phyloP scores from a whole-genome alignment of 2,113 vertebrate species.

The Mesembrinibis cayennensis region DNA sequence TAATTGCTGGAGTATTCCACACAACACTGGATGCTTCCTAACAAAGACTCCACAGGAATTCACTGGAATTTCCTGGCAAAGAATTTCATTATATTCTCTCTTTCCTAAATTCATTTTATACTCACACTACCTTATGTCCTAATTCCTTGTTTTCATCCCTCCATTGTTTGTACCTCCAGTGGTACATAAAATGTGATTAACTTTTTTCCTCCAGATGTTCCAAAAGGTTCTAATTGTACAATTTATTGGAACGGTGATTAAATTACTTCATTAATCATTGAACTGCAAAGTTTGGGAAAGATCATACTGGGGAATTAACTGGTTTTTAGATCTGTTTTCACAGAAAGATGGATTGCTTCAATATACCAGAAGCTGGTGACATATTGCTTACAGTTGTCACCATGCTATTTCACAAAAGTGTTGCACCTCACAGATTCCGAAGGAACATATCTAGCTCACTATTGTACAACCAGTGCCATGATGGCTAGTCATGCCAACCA shows the following conservation, averaged over 20 bases:
- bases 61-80: not conserved
- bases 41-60: not conserved
- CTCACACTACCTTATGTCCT: not conserved
- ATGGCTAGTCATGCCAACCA: not conserved
- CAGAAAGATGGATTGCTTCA: not conserved
- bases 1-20: not conserved
- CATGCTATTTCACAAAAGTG: not conserved
- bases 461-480: not conserved
- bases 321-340: not conserved
- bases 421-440: not conserved
- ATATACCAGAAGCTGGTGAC: not conserved
- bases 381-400: not conserved
- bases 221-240: not conserved
- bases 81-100: not conserved
- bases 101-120: not conserved
- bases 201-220: not conserved
- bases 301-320: not conserved
- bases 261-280: not conserved
- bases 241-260: not conserved
- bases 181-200: not conserved
- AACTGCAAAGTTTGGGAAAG: not conserved
- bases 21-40: not conserved
- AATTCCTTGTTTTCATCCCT: not conserved
- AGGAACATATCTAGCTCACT: not conserved
- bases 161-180: not conserved